Base-by-base conservation (phyloP, 2,888 invertebrate species). In the Temnothorax unifasciatus region DNA sequence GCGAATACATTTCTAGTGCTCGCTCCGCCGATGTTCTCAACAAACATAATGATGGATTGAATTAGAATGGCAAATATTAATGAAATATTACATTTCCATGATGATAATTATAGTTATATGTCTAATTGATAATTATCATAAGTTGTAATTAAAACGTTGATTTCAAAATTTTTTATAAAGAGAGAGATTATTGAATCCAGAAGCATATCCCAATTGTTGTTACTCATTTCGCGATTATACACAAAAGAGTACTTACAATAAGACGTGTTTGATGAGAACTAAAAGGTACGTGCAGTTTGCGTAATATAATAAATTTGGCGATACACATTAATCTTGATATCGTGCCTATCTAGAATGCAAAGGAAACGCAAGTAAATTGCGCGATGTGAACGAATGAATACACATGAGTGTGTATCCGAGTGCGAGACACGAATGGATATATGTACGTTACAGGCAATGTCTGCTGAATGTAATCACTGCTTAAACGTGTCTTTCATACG, bases 401-500 rank as follows among this genome's bases (percentile, higher is more conserved):
- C 61, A 86, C 18, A 18, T 44, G 71, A 21, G 61, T 44, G 77
- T 41, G 64, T 41, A 25, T 44, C 18, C 21, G 77, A 71, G 73
- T 79, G 73, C 47, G 59, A 66, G 41, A 66, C 21, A 57, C 59
- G 52, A 81, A 57, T 64, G 69, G 38, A 77, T 9, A 69, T 64
- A 50, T n/a, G 6, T 90, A 75, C 54, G 87, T 87, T 89, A 89
- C 90, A 87, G 90, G 90, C 85, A 89, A 87, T 89, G 86, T 87
- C 89, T 83, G 86, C 69, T 77, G 77, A 84, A 81, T 85, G 85
- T 84, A 83, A 85, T 82, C 74, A 74, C 69, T 73, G 68, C 59
- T 84, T 82, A 83, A 47, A 77, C 75, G 59, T 76, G 84, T 83
- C 79, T 84, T 64, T 66, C 83, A 50, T 64, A 74, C 50, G 64